phyloP scores from a whole-genome alignment of 2,113 vertebrate species.

The Neolamprologus tretocephalus region DNA sequence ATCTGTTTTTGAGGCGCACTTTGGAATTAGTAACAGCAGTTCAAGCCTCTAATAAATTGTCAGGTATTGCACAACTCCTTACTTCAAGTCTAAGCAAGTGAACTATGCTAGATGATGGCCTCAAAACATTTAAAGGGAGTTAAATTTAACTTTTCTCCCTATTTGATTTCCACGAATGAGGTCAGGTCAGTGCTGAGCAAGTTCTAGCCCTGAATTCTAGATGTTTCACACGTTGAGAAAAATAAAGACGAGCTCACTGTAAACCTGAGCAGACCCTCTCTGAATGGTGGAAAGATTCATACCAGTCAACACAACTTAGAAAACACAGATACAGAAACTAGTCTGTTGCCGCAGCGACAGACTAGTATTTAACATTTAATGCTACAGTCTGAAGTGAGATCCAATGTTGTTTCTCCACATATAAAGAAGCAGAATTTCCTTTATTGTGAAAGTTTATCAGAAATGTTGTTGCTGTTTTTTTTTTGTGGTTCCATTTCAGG shows the following conservation, averaged over 20 bases:
- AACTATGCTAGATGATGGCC: slow-evolving; percentile 24
- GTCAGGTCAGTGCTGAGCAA: not conserved
- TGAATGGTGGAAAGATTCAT: not conserved
- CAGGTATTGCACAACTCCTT: slow-evolving; percentile 43
- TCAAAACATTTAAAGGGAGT: slow-evolving; percentile 28
- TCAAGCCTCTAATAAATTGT: slow-evolving; percentile 17
- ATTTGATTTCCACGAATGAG: slow-evolving; percentile 21
- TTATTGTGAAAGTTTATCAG: not conserved
- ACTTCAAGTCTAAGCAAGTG: slow-evolving; percentile 41
- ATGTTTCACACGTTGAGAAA: not conserved
- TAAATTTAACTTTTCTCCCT: slow-evolving; percentile 6
- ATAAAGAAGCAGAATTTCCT: not conserved
- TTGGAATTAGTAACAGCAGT: slow-evolving; percentile 7
- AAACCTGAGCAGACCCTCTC: not conserved
- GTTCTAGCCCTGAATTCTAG: not conserved
- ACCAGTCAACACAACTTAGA: not conserved
- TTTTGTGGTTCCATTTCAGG: not conserved
- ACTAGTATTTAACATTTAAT: not conserved
- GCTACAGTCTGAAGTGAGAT: not conserved
- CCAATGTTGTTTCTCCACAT: not conserved
- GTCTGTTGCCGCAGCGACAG: not conserved
- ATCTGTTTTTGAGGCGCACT: not conserved
- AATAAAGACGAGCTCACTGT: not conserved
- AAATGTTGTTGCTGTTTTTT: not conserved
- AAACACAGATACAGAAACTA: not conserved